Percentiles rank a stretch among this genome's conserved stretches.
Evolutionary conservation across 2,797 vertebrate genomes (phyloP).

Genomic region (Carduelis carduelis): DNA sequence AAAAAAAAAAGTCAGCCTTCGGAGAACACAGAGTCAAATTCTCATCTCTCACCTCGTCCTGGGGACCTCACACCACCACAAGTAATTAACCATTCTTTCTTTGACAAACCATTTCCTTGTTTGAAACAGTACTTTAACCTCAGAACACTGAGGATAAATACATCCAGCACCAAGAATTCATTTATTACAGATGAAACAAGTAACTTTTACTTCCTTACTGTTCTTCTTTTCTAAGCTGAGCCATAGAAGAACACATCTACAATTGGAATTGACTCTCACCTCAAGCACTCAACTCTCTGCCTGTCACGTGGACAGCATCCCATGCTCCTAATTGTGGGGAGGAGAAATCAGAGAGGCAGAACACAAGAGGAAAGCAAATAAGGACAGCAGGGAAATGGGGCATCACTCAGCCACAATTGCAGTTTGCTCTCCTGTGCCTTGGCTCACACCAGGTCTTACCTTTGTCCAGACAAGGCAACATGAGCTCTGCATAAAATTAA

Average conservation of each 20-base stretch:
- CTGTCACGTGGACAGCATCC: not conserved
- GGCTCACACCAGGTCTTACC: not conserved
- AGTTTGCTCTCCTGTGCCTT: not conserved
- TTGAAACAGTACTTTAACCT: not conserved
- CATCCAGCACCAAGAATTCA: not conserved
- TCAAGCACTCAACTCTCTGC: not conserved
- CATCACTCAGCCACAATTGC: not conserved
- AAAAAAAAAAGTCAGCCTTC: too few species aligned
- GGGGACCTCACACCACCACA: too few species aligned
- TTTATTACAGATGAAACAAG: not conserved
- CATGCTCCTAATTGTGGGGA: not conserved
- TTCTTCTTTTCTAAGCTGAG: not conserved
- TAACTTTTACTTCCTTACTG: not conserved
- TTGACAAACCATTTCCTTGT: conserved; percentile 1
- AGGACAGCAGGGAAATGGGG: not conserved
- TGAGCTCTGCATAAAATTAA: not conserved
- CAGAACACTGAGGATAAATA: not conserved
- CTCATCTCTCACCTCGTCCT: too few species aligned
- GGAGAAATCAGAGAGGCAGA: not conserved
- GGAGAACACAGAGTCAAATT: too few species aligned
- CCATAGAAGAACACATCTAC: not conserved
- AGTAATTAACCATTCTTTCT: not conserved
- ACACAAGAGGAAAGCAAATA: not conserved
- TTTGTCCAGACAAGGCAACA: not conserved
- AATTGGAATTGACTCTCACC: not conserved